Conservation (phyloP, 2,113 vertebrate genomes). For the Chamaea fasciata region DNA sequence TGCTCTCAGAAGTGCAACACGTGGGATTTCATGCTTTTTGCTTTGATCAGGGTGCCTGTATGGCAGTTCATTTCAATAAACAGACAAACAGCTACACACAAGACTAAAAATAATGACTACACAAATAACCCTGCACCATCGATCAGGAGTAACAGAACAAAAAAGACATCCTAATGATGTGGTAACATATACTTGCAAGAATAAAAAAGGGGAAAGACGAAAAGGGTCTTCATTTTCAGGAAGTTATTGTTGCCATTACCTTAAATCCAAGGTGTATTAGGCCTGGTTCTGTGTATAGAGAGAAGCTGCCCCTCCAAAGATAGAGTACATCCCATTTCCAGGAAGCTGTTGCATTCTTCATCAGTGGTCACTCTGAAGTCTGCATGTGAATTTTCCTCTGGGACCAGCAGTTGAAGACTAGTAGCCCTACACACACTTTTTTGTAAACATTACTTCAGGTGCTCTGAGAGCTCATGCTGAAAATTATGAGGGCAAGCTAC, state of each 20-base stretch:
- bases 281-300: background rate
- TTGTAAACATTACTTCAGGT: background rate
- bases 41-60: background rate
- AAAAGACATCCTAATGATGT: background rate
- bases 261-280: background rate
- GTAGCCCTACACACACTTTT: background rate
- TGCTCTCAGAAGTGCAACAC: conserved; percentile 14
- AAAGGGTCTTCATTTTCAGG: background rate
- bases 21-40: conserved; percentile 3
- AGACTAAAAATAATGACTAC: background rate
- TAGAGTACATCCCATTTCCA: background rate
- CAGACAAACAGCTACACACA: background rate
- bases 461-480: background rate
- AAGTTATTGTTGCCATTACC: background rate
- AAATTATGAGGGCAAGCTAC: background rate
- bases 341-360: background rate
- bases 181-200: background rate
- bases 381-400: background rate
- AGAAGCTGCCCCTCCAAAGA: background rate
- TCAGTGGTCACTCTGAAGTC: background rate
- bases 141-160: background rate
- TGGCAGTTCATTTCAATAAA: background rate
- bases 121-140: background rate
- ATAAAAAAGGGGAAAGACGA: background rate
- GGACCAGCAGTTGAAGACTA: background rate